Conservation (phyloP, 2,797 vertebrate species). For the Coluber constrictor region DNA sequence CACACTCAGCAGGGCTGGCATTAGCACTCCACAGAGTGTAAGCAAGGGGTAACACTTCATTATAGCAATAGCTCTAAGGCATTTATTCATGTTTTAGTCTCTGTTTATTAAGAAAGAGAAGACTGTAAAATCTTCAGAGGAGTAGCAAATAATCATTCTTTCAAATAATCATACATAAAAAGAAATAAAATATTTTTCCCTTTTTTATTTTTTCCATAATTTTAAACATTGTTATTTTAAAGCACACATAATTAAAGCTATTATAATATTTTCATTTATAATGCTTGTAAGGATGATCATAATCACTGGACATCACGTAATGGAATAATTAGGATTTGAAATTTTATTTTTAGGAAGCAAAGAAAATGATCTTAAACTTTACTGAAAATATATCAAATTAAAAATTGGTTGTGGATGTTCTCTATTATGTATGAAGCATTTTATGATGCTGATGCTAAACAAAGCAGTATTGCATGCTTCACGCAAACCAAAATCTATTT, state of each 20-base stretch:
- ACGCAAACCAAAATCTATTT: background rate
- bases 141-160: background rate
- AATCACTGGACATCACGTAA: background rate
- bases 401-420: background rate
- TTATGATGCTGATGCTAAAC: background rate
- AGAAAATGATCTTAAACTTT: background rate
- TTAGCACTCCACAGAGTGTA: conserved; percentile 22
- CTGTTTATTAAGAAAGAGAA: background rate
- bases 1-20: conserved; percentile 30
- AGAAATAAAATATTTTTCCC: background rate
- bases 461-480: background rate
- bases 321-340: background rate
- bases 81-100: background rate
- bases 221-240: background rate
- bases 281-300: background rate
- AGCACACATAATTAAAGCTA: background rate
- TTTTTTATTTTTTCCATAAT: background rate
- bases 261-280: background rate
- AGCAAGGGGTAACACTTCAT: conserved; percentile 28
- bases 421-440: background rate
- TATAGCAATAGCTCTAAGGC: background rate
- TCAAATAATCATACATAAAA: background rate
- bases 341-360: background rate
- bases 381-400: background rate
- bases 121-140: background rate